Evolutionary conservation across 2,888 invertebrate genomes (phyloP).

Genomic region (Drosophila parthenogenetica): DNA sequence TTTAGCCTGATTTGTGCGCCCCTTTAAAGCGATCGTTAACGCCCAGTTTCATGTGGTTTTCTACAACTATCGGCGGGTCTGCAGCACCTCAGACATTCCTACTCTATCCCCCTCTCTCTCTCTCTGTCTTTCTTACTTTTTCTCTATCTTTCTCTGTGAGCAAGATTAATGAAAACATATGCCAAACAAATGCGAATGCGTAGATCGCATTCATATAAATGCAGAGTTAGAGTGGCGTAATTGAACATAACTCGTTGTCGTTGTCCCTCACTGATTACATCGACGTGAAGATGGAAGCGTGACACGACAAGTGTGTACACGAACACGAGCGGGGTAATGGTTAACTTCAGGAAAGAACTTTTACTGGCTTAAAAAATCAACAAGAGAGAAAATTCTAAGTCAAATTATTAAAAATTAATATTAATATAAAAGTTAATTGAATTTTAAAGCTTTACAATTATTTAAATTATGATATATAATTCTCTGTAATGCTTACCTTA

Average conservation of each 20-base stretch:
- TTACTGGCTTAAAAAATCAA: too few species aligned
- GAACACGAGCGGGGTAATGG: background rate
- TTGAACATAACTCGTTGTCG: conserved; percentile 76
- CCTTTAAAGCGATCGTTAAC: background rate
- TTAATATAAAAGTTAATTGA: too few species aligned
- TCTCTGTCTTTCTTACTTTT: conserved; percentile 9
- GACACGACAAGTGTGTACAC: conserved; percentile 15
- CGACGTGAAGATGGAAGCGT: conserved; percentile 42
- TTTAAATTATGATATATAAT: too few species aligned
- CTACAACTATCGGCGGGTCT: conserved; percentile 12
- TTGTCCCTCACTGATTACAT: conserved; percentile 72
- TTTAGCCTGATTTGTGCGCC: conserved; percentile 6
- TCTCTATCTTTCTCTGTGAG: conserved; percentile 39
- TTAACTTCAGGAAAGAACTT: too few species aligned
- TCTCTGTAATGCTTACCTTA: too few species aligned
- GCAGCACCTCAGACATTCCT: background rate
- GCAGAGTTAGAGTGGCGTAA: conserved; percentile 62
- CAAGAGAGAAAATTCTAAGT: too few species aligned
- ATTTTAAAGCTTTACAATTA: too few species aligned
- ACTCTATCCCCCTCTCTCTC: conserved; percentile 6
- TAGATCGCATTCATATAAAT: conserved; percentile 46
- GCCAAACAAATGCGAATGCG: conserved; percentile 78
- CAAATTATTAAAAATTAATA: too few species aligned
- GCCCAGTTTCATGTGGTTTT: conserved; percentile 50
- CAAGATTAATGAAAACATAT: conserved; percentile 77